A percentile compares a stretch with the other conserved stretches of the same genome.
Conservation (phyloP, 2,888 invertebrate genomes). For the Cephalotes varians region DNA sequence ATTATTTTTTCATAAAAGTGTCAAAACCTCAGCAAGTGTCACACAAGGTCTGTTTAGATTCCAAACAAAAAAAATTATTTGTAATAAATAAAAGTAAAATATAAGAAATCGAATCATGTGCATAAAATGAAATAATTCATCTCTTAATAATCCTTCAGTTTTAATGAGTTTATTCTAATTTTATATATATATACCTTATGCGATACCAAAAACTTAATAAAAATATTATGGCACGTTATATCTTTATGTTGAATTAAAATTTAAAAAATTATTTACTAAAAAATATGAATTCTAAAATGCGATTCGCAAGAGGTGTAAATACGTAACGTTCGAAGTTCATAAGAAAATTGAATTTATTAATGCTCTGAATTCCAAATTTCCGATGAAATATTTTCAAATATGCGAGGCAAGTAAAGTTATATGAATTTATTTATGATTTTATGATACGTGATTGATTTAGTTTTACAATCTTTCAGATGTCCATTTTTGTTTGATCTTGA, state of each 20-base stretch:
- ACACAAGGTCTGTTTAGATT: neutral
- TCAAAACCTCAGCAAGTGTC: neutral
- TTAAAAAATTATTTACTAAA: neutral
- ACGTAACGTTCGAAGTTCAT: neutral
- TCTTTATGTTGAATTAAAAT: neutral
- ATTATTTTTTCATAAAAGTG: neutral
- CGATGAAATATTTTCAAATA: neutral
- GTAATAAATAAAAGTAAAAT: neutral
- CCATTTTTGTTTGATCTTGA: constrained; percentile 35
- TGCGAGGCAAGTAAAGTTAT: neutral
- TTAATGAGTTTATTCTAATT: neutral
- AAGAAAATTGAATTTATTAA: neutral
- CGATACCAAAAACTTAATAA: neutral
- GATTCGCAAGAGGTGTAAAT: neutral
- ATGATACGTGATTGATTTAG: constrained; percentile 31
- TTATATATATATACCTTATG: neutral
- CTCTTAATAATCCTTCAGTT: neutral
- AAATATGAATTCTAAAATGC: neutral
- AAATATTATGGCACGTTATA: neutral
- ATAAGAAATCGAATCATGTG: neutral
- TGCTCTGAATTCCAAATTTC: neutral
- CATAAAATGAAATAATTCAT: neutral
- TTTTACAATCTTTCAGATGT: constrained; percentile 31
- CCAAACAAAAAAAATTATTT: neutral
- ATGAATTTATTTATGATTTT: neutral